These are phyloP conservation scores for Bombus polaris DNA, from an alignment of 1,140 invertebrate species.

Conservation along the genomic window DNA sequence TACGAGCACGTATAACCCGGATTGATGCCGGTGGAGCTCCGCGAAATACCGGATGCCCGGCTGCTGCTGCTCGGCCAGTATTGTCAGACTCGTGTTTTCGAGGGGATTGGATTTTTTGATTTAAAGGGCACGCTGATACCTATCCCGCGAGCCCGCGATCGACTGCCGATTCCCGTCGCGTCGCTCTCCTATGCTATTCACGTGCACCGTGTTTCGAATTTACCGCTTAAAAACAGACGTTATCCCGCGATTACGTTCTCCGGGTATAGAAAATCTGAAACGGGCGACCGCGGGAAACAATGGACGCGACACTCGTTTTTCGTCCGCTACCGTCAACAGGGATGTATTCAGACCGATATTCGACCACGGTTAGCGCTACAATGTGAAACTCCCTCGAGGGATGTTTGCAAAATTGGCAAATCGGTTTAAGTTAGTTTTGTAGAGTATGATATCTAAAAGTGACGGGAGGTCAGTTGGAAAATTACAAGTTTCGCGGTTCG, in stretches of 20 bases:
- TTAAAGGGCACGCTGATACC: slow-evolving; percentile 60
- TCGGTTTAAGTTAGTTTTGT: neutral
- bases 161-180: slow-evolving; percentile 34
- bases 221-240: slow-evolving; percentile 69
- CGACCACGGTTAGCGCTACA: neutral
- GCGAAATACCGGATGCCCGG: slow-evolving; percentile 64
- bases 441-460: neutral
- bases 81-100: slow-evolving; percentile 70
- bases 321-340: neutral
- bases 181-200: slow-evolving; percentile 42
- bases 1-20: slow-evolving; percentile 66
- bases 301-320: slow-evolving; percentile 22
- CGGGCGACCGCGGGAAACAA: neutral
- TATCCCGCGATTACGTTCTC: slow-evolving; percentile 63
- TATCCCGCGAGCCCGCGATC: slow-evolving; percentile 48
- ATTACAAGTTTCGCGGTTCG: neutral
- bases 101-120: slow-evolving; percentile 74
- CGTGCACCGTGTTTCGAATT: slow-evolving; percentile 51
- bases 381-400: neutral
- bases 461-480: neutral
- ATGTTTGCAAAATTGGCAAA: neutral
- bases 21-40: slow-evolving; percentile 59
- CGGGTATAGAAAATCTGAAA: slow-evolving; percentile 29
- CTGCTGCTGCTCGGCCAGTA: slow-evolving; percentile 57
- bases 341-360: neutral